Conservation (phyloP, 1,140 invertebrate species). For the Lepidostoma basale region DNA sequence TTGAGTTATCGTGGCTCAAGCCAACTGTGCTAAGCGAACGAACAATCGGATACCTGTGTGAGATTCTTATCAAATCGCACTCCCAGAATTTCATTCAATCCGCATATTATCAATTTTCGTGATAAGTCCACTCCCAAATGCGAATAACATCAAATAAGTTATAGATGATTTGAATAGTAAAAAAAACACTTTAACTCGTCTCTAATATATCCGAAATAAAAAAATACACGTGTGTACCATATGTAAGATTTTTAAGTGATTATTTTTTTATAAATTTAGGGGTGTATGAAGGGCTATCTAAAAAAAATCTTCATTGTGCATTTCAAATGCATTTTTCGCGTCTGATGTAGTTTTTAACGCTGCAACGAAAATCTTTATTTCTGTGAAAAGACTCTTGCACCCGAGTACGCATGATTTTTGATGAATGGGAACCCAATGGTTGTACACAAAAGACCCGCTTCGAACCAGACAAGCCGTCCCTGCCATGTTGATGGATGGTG, state of each 20-base stretch:
- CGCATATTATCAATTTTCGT: neutral
- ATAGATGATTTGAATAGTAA: no score
- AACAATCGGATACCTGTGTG: constrained; percentile 18
- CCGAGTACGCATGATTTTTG: constrained; percentile 30
- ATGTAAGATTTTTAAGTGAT: neutral
- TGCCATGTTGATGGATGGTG: constrained; percentile 20
- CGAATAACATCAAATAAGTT: no score
- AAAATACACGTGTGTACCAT: constrained; percentile 3
- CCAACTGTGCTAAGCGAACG: constrained; percentile 28
- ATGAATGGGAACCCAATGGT: constrained; percentile 35
- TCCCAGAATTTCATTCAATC: constrained; percentile 19
- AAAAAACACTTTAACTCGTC: neutral
- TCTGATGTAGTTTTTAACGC: constrained; percentile 31
- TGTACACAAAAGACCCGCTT: constrained; percentile 29
- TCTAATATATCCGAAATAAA: neutral
- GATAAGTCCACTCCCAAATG: neutral
- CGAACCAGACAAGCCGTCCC: constrained; percentile 30
- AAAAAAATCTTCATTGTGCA: constrained; percentile 33
- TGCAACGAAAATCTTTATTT: constrained; percentile 32
- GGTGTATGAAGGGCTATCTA: neutral
- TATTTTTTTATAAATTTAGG: neutral
- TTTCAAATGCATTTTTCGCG: constrained; percentile 30
- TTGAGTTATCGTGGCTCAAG: neutral
- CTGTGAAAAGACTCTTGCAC: constrained; percentile 27
- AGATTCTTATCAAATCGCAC: constrained; percentile 21